These are phyloP conservation scores for Sylvia atricapilla DNA, from an alignment of 2,113 vertebrate genomes.

Conservation along the genomic window DNA sequence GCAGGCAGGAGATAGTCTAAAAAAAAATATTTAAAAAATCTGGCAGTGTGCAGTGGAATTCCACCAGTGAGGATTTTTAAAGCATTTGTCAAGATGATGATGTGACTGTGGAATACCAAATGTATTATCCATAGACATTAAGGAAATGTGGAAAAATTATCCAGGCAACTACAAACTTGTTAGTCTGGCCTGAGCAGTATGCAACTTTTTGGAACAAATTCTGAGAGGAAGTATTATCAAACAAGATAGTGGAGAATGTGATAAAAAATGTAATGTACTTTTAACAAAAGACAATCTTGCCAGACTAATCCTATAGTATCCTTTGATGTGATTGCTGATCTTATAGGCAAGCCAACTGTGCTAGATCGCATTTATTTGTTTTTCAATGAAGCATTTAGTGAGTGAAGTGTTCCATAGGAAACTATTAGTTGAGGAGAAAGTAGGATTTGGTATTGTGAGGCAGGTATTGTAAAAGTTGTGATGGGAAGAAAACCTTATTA, in stretches of 20 bases:
- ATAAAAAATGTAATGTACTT: conserved; percentile 9
- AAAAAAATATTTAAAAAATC: not conserved
- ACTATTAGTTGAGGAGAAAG: not conserved
- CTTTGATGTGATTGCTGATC: conserved; percentile 29
- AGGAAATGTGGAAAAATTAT: conserved; percentile 28
- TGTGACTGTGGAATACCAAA: conserved; percentile 31
- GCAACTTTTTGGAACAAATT: conserved; percentile 27
- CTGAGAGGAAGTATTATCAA: not conserved
- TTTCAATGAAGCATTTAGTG: not conserved
- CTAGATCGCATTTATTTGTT: not conserved
- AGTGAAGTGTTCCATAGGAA: not conserved
- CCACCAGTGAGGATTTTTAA: conserved; percentile 17
- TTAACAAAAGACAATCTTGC: not conserved
- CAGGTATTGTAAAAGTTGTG: not conserved
- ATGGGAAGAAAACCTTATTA: not conserved
- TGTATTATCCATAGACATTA: conserved; percentile 16
- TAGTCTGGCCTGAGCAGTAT: conserved; percentile 13
- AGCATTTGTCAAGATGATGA: conserved; percentile 32
- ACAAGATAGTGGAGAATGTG: not conserved
- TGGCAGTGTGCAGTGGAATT: conserved; percentile 26
- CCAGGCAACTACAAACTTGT: conserved; percentile 21
- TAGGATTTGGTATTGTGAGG: not conserved
- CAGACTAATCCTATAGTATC: not conserved
- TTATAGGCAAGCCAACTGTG: not conserved
- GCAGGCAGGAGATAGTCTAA: not conserved